A percentile compares a stretch with the other conserved stretches of the same genome.
Evolutionary conservation across 2,888 invertebrate genomes (phyloP).

Genomic region (Cephonodes hylas): DNA sequence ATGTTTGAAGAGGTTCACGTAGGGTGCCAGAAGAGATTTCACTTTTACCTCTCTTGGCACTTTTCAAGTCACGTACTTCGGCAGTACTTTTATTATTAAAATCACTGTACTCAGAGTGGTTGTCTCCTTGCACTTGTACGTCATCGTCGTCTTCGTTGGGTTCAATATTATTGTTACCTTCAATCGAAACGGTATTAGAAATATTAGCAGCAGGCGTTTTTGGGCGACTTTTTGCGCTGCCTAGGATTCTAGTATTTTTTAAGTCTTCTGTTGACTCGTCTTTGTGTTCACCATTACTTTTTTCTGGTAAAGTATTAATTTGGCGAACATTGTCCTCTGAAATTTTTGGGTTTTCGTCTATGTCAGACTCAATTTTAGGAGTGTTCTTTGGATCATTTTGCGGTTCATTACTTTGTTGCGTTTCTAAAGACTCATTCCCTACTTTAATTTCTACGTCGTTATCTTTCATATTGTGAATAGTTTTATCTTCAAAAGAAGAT

Average conservation of each 20-base stretch:
- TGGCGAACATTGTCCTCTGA: not conserved
- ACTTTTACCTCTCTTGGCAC: conserved; percentile 70
- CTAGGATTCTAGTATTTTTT: not conserved
- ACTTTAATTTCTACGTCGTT: not conserved
- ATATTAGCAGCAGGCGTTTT: conserved; percentile 25
- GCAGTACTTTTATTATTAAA: conserved; percentile 61
- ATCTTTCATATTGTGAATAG: not conserved
- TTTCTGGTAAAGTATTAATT: conserved; percentile 11
- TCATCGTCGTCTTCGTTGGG: conserved; percentile 80
- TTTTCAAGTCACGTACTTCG: conserved; percentile 61
- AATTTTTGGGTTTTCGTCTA: conserved; percentile 12
- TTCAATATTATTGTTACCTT: conserved; percentile 68
- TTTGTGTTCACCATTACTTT: conserved; percentile 18
- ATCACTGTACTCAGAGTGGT: conserved; percentile 66
- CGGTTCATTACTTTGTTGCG: not conserved
- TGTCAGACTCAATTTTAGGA: not conserved
- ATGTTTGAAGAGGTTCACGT: conserved; percentile 68
- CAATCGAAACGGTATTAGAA: conserved; percentile 39
- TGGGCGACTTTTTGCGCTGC: not conserved
- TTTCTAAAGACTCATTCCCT: not conserved
- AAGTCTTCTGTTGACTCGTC: conserved; percentile 21
- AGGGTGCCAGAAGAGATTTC: conserved; percentile 71
- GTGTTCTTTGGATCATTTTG: not conserved
- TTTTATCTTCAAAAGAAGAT: conserved; percentile 18
- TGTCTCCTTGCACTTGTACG: conserved; percentile 74